Percentiles rank a stretch among this genome's conserved stretches.
phyloP scores from a whole-genome alignment of 2,797 vertebrate genomes.

The Lepus townsendii region DNA sequence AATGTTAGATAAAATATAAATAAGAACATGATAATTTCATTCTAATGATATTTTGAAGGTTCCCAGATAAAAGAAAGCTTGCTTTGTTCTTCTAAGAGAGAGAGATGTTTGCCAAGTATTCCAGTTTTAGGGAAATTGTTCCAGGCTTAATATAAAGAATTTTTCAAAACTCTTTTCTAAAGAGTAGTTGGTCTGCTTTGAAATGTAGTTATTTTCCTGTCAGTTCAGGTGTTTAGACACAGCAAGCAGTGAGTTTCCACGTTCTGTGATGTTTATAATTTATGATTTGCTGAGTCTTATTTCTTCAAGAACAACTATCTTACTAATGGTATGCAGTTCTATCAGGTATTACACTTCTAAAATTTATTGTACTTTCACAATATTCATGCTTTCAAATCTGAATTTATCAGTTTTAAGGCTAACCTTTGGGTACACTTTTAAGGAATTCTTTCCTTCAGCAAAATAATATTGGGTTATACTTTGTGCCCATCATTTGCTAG shows the following conservation, averaged over 20 bases:
- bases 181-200: background rate
- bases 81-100: background rate
- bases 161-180: background rate
- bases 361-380: background rate
- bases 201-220: background rate
- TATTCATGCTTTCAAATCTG: slow-evolving; percentile 11
- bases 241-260: background rate
- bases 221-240: background rate
- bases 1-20: background rate
- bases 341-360: background rate
- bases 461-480: background rate
- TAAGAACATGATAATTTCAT: background rate
- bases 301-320: background rate
- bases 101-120: background rate
- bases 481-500: background rate
- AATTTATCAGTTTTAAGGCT: background rate
- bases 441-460: background rate
- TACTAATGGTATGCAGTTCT: background rate
- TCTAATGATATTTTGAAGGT: background rate
- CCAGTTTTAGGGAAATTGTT: background rate
- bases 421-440: background rate
- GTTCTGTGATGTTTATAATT: background rate
- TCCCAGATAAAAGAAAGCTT: background rate
- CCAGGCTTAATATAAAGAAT: background rate
- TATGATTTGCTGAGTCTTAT: background rate